A percentile compares a stretch with the other conserved stretches of the same genome.
These are phyloP conservation scores for Pterostichus madidus DNA, from an alignment of 2,888 invertebrate genomes.

Conservation along the genomic window DNA sequence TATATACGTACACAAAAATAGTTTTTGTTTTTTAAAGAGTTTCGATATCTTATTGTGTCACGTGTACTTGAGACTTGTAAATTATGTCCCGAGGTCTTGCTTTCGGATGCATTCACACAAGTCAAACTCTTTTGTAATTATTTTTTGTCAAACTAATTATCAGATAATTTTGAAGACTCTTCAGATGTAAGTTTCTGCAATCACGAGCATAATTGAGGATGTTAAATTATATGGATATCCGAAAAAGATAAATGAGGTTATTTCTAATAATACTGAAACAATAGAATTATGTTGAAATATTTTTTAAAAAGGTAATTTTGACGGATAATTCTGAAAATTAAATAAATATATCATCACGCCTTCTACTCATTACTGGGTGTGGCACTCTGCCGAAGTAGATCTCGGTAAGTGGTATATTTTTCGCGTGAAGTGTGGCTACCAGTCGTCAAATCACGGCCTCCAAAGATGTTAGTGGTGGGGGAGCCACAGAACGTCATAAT, in stretches of 20 bases:
- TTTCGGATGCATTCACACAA: neutral
- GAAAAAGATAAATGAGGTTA: neutral
- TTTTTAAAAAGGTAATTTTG: neutral
- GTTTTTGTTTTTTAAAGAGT: conserved; percentile 18
- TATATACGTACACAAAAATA: conserved; percentile 21
- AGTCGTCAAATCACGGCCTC: no score
- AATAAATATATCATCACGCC: no score
- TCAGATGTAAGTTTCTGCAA: neutral
- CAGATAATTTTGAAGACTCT: neutral
- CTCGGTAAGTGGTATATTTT: no score
- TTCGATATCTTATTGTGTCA: conserved; percentile 9
- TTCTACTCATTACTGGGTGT: no score
- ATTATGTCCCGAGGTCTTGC: conserved; percentile 14
- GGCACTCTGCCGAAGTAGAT: no score
- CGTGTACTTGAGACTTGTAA: neutral
- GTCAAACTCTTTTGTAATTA: neutral
- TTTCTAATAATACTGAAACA: neutral
- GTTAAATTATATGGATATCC: conserved; percentile 7
- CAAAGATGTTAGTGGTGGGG: no score
- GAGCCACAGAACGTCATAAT: no score
- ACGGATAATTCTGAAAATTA: neutral
- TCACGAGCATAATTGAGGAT: neutral
- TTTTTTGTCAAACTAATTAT: neutral
- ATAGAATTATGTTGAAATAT: neutral
- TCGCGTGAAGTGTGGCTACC: no score